Conservation (phyloP, 2,113 vertebrate species). For the Kryptolebias marmoratus region DNA sequence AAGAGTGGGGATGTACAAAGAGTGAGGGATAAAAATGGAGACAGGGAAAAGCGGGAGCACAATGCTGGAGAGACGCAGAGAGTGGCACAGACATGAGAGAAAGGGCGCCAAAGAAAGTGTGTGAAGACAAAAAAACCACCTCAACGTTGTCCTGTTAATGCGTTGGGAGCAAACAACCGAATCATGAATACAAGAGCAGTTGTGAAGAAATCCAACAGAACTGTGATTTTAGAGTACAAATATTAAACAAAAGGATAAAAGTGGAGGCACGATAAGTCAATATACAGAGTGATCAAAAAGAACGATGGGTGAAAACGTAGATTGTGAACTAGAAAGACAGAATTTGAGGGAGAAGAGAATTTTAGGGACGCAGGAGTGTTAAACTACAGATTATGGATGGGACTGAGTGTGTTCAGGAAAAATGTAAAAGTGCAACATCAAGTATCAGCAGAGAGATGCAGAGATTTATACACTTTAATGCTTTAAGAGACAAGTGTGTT, state of each 20-base stretch:
- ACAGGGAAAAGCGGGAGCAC: conserved; percentile 15
- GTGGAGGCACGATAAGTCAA: conserved; percentile 14
- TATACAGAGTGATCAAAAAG: conserved; percentile 9
- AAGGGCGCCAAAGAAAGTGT: conserved; percentile 13
- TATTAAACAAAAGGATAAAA: conserved; percentile 17
- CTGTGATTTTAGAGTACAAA: neutral
- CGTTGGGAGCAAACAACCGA: neutral
- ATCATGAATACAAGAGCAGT: neutral
- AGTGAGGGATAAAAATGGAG: conserved; percentile 61
- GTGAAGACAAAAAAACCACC: conserved; percentile 2
- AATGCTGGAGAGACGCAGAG: conserved; percentile 27
- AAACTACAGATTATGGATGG: conserved; percentile 11
- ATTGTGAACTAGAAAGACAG: neutral
- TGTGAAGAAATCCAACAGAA: conserved; percentile 6
- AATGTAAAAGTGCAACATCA: conserved; percentile 2
- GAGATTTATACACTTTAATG: neutral
- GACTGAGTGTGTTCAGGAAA: conserved; percentile 27
- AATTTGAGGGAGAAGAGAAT: neutral
- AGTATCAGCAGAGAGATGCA: conserved; percentile 26
- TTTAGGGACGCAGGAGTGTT: conserved; percentile 17
- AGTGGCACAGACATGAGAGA: conserved; percentile 23
- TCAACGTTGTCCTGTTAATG: neutral
- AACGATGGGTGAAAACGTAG: neutral
- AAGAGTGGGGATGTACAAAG: conserved; percentile 45
- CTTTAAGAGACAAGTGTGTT: neutral